Evolutionary conservation across 2,797 vertebrate genomes (phyloP), one percentile per base, ranked within the genome.

Genomic region (Halcyon chelicuti): DNA sequence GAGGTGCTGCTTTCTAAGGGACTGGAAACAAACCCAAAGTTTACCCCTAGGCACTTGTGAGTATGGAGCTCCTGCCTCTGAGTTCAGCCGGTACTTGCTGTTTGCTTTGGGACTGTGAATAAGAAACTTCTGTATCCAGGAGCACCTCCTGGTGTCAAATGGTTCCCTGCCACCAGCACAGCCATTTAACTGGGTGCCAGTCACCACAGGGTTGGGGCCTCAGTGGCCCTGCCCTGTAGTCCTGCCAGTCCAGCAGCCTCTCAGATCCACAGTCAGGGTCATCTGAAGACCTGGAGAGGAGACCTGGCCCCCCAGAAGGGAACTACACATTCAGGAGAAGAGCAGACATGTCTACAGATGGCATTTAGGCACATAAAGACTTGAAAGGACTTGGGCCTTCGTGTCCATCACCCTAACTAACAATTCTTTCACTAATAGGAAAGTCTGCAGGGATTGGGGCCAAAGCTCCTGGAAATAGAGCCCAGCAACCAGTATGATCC

Each of bases 41-140:
- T 90, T 67, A 91, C 54, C 52, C 86, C 54, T 78, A 97, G 93
- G 92, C 79, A 94, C 78, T 95, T 94, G 10, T 80, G 58, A 92
- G 84, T 88, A 86, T 23, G 96, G 74, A 95, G 57, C 23, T 91
- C 78, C 73, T 84, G n/a, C n/a, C 71, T 82, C 89, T 10, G 75
- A 72, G 57, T 31, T 91, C 72, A 82, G 54, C 65, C 29, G 61
- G 8, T 49, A 42, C 70, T 46, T 70, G 40, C 55, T 81, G 62
- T 79, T 96, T 92, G 87, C 51, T 93, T 92, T 92, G 79, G 58
- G 76, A 78, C 76, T 85, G 92, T 8, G 49, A 94, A 35, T 23
- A 81, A 73, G 54, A 92, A 90, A 70, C 26, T 37, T 15, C 23
- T 12, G 4, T 4, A 75, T 17, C 63, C 80, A 89, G 84, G 44